phyloP scores from a whole-genome alignment of 1,140 invertebrate genomes.

The Scaptodrosophila lebanonensis region DNA sequence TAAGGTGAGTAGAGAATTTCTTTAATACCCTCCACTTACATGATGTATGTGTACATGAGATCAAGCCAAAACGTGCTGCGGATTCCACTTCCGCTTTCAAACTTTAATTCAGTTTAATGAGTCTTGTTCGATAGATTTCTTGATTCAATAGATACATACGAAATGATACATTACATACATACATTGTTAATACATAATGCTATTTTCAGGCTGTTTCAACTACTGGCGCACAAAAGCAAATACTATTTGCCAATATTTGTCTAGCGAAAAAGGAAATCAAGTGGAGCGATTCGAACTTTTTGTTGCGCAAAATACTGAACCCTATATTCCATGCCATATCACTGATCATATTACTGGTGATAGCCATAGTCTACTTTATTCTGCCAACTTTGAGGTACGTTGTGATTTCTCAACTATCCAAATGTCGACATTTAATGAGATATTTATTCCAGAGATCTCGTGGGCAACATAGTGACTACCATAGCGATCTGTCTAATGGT shows the following conservation, averaged over 20 bases:
- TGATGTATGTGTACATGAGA: too few relatives aligned
- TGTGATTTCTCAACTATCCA: not conserved
- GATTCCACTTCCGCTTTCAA: too few relatives aligned
- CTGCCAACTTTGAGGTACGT: conserved; percentile 83
- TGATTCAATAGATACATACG: too few relatives aligned
- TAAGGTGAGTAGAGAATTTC: conserved; percentile 78
- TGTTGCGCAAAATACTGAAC: conserved; percentile 85
- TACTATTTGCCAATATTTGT: conserved; percentile 86
- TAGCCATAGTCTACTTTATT: conserved; percentile 89
- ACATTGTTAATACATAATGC: too few relatives aligned
- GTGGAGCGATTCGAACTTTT: conserved; percentile 84
- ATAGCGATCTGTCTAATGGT: conserved; percentile 86
- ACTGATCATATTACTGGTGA: conserved; percentile 84
- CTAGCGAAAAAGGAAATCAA: conserved; percentile 82
- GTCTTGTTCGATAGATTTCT: too few relatives aligned
- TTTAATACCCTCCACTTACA: too few relatives aligned
- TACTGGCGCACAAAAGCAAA: conserved; percentile 48
- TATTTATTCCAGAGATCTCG: conserved; percentile 81
- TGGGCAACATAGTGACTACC: conserved; percentile 90
- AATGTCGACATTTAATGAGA: conserved; percentile 4
- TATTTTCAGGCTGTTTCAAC: conserved; percentile 51
- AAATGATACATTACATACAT: too few relatives aligned
- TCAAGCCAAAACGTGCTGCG: too few relatives aligned
- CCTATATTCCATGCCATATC: conserved; percentile 85
- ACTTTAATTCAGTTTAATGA: too few relatives aligned